These are phyloP conservation scores for Darevskia mixta DNA, from an alignment of 2,797 vertebrate species.

Conservation along the genomic window DNA sequence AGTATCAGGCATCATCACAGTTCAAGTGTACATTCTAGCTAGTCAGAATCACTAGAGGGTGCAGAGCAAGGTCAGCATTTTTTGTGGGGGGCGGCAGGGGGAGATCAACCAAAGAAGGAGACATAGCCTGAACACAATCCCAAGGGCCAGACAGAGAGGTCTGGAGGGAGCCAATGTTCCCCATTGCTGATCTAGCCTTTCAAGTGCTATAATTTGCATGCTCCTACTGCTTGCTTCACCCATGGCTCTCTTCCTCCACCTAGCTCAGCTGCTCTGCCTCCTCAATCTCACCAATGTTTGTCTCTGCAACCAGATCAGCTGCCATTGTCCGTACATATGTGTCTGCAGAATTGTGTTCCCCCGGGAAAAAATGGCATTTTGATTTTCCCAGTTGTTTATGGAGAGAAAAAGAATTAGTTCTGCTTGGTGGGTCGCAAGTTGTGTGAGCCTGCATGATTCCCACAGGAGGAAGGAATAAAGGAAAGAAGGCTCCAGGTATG, in stretches of 20 bases:
- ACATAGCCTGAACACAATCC: too few relatives aligned
- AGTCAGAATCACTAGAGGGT: too few relatives aligned
- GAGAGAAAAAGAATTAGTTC: neutral
- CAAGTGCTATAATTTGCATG: neutral
- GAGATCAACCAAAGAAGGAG: too few relatives aligned
- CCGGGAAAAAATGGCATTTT: neutral
- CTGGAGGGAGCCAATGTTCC: too few relatives aligned
- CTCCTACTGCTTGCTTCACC: neutral
- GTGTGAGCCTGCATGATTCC: neutral
- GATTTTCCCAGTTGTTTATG: neutral
- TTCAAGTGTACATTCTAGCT: too few relatives aligned
- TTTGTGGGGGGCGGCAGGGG: too few relatives aligned
- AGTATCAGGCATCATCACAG: too few relatives aligned
- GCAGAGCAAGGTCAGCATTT: too few relatives aligned
- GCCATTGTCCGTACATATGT: neutral
- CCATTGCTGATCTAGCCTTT: too few relatives aligned
- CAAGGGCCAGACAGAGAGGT: too few relatives aligned
- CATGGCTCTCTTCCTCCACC: neutral
- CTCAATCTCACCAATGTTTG: neutral
- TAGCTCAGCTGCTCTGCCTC: neutral
- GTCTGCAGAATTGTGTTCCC: neutral
- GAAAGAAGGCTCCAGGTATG: neutral
- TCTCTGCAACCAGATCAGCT: neutral
- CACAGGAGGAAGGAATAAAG: too few relatives aligned
- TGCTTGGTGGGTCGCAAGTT: neutral